Percentiles rank a stretch among this genome's conserved stretches.
phyloP scores from a whole-genome alignment of 2,113 vertebrate species.

The Plotosus lineatus region DNA sequence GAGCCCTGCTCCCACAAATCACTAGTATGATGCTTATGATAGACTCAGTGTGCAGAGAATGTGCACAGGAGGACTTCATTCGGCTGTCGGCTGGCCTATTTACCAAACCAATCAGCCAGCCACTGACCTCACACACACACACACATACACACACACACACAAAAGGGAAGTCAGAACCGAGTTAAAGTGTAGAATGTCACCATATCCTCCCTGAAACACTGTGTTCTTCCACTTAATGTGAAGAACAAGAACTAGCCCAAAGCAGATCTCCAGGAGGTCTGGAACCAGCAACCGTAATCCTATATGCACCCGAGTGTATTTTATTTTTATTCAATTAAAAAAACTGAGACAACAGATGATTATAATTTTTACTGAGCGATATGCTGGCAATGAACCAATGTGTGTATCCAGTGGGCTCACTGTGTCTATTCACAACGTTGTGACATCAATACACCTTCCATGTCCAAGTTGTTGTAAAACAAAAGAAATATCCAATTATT shows the following conservation, averaged over 20 bases:
- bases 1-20: slow-evolving; percentile 2
- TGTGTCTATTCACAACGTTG: too few relatives aligned
- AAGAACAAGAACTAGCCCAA: neutral
- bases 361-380: too few relatives aligned
- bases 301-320: too few relatives aligned
- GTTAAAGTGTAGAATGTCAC: slow-evolving; percentile 15
- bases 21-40: neutral
- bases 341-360: too few relatives aligned
- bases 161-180: slow-evolving; percentile 4
- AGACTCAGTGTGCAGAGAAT: slow-evolving; percentile 18
- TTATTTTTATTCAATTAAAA: too few relatives aligned
- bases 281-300: too few relatives aligned
- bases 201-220: neutral
- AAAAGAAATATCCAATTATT: too few relatives aligned
- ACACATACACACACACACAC: slow-evolving; percentile 18
- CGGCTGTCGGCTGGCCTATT: slow-evolving; percentile 48
- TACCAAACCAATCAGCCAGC: slow-evolving; percentile 47
- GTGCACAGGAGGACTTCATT: slow-evolving; percentile 20
- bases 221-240: neutral
- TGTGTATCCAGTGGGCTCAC: too few relatives aligned
- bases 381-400: too few relatives aligned
- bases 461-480: too few relatives aligned
- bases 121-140: slow-evolving; percentile 45
- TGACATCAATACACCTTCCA: too few relatives aligned
- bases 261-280: neutral